Conservation (phyloP, 2,797 vertebrate species). For the Delichon dasypus region DNA sequence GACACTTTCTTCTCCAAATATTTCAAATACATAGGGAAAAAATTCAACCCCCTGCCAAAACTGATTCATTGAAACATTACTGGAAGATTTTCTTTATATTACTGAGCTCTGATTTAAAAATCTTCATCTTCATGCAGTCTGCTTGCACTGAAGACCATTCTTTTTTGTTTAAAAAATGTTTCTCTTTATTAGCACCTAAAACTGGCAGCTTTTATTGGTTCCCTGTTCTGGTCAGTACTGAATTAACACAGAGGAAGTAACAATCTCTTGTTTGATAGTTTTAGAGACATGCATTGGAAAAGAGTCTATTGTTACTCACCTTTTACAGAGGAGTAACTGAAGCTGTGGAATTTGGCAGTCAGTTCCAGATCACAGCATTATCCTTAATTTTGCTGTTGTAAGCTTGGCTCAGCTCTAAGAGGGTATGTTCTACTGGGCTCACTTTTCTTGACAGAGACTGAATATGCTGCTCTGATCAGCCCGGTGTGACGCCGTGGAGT, state of each 20-base stretch:
- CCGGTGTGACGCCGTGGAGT: neutral
- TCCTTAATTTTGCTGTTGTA: neutral
- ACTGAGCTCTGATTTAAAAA: neutral
- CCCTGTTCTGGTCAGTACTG: neutral
- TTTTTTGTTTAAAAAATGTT: neutral
- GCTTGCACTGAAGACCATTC: neutral
- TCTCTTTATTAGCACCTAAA: neutral
- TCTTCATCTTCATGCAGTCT: neutral
- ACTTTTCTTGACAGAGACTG: neutral
- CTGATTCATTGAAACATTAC: neutral
- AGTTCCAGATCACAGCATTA: neutral
- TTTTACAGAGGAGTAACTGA: neutral
- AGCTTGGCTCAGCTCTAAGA: neutral
- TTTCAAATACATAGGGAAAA: neutral
- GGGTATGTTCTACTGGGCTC: neutral
- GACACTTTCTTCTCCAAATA: constrained; percentile 11
- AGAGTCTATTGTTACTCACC: neutral
- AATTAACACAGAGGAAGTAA: neutral
- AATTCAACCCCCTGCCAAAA: neutral
- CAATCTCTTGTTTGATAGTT: neutral
- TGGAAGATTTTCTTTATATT: neutral
- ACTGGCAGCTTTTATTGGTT: neutral
- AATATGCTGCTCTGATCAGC: neutral
- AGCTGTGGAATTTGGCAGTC: neutral
- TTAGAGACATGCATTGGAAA: neutral